Conservation (phyloP, 2,888 invertebrate species). For the Bellardia pandia region DNA sequence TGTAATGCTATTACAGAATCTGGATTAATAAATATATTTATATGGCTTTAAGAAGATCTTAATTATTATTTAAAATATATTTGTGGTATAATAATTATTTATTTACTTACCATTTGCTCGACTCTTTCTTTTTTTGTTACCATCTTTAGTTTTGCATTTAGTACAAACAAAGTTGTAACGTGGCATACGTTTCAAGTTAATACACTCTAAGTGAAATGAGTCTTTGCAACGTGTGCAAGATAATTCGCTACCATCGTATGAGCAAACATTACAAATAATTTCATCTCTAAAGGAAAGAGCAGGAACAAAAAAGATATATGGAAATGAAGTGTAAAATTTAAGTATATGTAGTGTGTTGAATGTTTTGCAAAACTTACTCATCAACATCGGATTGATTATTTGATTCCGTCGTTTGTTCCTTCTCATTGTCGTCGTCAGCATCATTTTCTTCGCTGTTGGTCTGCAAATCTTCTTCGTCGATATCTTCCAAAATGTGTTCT, state of each 20-base stretch:
- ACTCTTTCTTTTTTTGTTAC: slow-evolving; percentile 73
- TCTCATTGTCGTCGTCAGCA: slow-evolving; percentile 50
- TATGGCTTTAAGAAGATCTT: too few species aligned
- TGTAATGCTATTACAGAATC: too few species aligned
- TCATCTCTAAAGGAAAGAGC: slow-evolving; percentile 76
- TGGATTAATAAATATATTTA: too few species aligned
- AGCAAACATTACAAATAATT: slow-evolving; percentile 80
- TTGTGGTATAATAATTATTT: not conserved
- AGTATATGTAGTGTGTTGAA: not conserved
- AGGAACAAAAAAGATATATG: not conserved
- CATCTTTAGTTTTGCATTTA: slow-evolving; percentile 84
- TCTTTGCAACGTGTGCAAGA: slow-evolving; percentile 79
- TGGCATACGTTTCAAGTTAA: slow-evolving; percentile 86
- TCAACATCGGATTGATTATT: slow-evolving; percentile 74
- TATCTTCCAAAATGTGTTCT: slow-evolving; percentile 79
- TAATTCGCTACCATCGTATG: slow-evolving; percentile 80
- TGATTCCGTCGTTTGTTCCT: slow-evolving; percentile 68
- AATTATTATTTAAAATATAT: too few species aligned
- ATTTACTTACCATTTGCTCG: slow-evolving; percentile 74
- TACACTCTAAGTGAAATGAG: slow-evolving; percentile 90
- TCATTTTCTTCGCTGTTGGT: slow-evolving; percentile 55
- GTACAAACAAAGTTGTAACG: slow-evolving; percentile 87
- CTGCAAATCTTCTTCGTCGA: slow-evolving; percentile 70
- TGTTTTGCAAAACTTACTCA: slow-evolving; percentile 56
- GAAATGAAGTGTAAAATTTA: not conserved